Evolutionary conservation across 2,113 vertebrate genomes (phyloP).

Genomic region (Sula dactylatra): DNA sequence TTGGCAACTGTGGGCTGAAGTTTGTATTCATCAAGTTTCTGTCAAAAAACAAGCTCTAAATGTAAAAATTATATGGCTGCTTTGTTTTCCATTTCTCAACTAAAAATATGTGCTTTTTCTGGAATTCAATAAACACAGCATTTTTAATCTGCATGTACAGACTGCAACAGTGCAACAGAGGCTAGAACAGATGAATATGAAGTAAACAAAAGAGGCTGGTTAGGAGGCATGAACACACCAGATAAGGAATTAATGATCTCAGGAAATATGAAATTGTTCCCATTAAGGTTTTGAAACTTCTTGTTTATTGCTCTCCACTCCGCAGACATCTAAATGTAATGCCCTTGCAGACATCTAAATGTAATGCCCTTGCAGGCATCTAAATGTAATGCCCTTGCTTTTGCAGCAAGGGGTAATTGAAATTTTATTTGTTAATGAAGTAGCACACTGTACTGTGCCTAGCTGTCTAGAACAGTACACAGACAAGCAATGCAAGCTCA

Average conservation of each 20-base stretch:
- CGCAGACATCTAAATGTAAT: neutral
- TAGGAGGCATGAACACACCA: conserved; percentile 31
- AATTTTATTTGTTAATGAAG: conserved; percentile 33
- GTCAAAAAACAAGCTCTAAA: neutral
- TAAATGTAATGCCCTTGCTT: neutral
- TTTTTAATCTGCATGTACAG: conserved; percentile 15
- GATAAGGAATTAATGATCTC: conserved; percentile 66
- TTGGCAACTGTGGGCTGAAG: neutral
- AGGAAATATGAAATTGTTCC: conserved; percentile 14
- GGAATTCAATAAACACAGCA: conserved; percentile 16
- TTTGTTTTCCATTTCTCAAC: conserved; percentile 15
- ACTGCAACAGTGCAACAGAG: neutral
- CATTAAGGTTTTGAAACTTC: conserved; percentile 29
- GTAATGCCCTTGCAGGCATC: neutral
- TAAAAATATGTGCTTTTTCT: neutral
- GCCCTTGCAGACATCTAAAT: neutral
- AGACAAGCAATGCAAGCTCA: neutral
- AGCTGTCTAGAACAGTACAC: neutral
- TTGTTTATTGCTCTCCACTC: conserved; percentile 18
- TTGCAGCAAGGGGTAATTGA: neutral
- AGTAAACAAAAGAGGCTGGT: conserved; percentile 44
- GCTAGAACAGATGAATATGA: conserved; percentile 33
- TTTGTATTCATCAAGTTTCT: neutral
- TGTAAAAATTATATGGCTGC: neutral
- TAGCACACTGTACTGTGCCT: neutral